Base-by-base conservation (phyloP, 35 echinoderm and acorn worm genomes). In the Ophioderma brevispina region DNA sequence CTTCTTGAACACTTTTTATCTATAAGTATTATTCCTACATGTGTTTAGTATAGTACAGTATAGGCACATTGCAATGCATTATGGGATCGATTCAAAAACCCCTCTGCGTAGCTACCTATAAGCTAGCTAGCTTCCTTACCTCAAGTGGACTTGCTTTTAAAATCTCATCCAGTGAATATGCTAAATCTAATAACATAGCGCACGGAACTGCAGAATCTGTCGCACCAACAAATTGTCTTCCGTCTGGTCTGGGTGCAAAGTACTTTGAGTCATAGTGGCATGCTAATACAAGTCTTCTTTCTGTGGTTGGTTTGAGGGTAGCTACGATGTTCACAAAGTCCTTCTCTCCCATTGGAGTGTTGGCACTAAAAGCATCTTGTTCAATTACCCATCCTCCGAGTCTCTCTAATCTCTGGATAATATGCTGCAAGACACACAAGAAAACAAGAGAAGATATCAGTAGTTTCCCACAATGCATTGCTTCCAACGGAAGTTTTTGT, bases 261-360 rank as follows among this genome's bases (percentile, higher is more conserved):
- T 93, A 93, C 76, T 95, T 95, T 64, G 90, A 92, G 87, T 98
- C 96, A 79, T 98, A 92, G 36, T 98, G 96, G 78, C 96, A 98
- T 0, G 96, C 96, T 19, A 98, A 43, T 18, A 98, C 93, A 4
- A 98, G 90, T 32, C 93, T 84, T 14, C 93, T 87, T 35, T 92
- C 87, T 46, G 86, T 89, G 19, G 52, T 46, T 10, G 90, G 86
- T 19, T 86, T 87, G 33, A 89, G 64, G 0, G 96, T 98, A 28
- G 93, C 96, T 8, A 98, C 83, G 49, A 98, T 64, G 50, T 98
- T 98, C 38, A 77, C 79, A 90, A 98, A 98, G 3, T 89, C 36
- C 17, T 39, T 94, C 10, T 82, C 41, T 21, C 82, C 90, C 42
- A 81, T 35, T 1, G 95, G 95, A 18, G 96, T 83, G 1, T 25